Conservation (phyloP, 2,113 vertebrate genomes). For the Heterochromis multidens region DNA sequence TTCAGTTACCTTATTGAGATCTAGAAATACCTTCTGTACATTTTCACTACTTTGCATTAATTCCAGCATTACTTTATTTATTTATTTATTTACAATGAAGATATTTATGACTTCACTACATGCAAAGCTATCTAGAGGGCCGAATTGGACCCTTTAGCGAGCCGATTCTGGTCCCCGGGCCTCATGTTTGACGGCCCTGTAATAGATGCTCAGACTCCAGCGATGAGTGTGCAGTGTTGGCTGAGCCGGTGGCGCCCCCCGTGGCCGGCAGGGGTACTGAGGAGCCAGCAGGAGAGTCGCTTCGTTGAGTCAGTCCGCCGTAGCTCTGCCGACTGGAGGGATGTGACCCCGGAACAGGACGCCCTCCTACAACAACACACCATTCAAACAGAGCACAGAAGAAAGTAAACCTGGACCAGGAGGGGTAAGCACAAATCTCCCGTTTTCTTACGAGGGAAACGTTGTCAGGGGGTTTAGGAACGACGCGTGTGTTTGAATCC, state of each 20-base stretch:
- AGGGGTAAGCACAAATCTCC: slow-evolving; percentile 71
- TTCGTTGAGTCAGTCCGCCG: slow-evolving; percentile 60
- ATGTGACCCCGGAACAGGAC: slow-evolving; percentile 85
- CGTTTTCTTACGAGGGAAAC: not conserved
- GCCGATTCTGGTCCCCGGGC: not conserved
- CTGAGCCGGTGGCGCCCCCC: slow-evolving; percentile 33
- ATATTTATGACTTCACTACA: no score
- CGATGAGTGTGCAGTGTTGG: not conserved
- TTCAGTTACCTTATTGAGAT: not conserved
- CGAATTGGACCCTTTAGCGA: not conserved
- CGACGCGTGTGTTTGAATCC: not conserved
- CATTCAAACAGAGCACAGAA: slow-evolving; percentile 76
- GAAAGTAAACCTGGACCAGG: slow-evolving; percentile 79
- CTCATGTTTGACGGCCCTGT: not conserved
- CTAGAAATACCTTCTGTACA: not conserved
- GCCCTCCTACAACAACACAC: slow-evolving; percentile 76
- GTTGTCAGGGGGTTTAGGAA: not conserved
- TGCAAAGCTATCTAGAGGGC: not conserved
- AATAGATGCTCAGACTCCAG: not conserved
- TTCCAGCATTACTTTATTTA: not conserved
- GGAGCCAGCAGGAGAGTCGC: slow-evolving; percentile 35
- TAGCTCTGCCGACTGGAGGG: slow-evolving; percentile 76
- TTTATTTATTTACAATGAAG: not conserved
- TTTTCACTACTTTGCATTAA: not conserved
- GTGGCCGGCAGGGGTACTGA: slow-evolving; percentile 31